Evolutionary conservation across 2,797 vertebrate genomes (phyloP), one percentile per base, ranked within the genome.

Genomic region (Myotis vivesi): DNA sequence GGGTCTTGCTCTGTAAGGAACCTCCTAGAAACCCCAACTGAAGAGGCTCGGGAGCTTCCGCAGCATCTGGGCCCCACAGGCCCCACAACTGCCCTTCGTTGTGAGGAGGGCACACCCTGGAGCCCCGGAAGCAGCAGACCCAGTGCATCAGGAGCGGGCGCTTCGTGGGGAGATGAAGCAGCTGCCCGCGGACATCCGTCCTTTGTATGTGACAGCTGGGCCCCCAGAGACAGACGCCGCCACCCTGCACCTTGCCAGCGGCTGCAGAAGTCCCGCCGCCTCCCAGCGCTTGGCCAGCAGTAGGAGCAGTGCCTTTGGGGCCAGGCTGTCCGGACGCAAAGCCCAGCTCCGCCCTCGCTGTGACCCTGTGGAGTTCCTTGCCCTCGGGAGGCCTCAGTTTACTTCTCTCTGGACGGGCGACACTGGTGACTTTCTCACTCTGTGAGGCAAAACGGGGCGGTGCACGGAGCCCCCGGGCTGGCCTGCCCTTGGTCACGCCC

Each of bases 81-180:
- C 73, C 85, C 85, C 94, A 97, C 96, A 97, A 96, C 84, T 3
- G 30, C 69, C 89, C 87, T 84, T 95, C 91, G 49, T 62, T 92
- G 96, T 90, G 95, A 98, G 96, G 94, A 97, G 94, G 87, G 95
- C 4, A 92, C 97, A 98, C 94, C 94, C 95, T 96, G 91, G 94
- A 92, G 97, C 87, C 94, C 97, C 97, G 95, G 81, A 66, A 97
- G 97, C 96, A 95, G 97, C 85, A 94, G 95, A 97, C 97, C 95
- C 89, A 80, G 97, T 96, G 84, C 95, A 71, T 81, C 79, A 41
- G 96, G 94, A 94, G 97, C 97, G 97, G 97, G 97, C 97, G 97
- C 96, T 96, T 97, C 22, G 8, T 90, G 94, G 68, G 80, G 41
- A 97, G 95, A 95, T 96, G 97, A 98, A 97, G 97, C 91, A 95